These are phyloP conservation scores for Brachionus rotundiformis DNA, from an alignment of 1,140 invertebrate genomes.

Conservation along the genomic window DNA sequence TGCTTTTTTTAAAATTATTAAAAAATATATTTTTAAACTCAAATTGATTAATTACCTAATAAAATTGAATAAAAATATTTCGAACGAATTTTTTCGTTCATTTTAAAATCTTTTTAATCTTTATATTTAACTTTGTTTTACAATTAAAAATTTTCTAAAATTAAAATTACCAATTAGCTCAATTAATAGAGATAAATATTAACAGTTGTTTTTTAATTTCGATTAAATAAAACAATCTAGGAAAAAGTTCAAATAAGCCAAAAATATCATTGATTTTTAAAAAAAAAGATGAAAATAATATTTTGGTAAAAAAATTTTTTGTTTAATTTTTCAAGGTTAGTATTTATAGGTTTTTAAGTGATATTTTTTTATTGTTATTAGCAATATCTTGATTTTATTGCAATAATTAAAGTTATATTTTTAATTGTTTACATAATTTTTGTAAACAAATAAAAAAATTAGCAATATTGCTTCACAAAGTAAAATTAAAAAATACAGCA, in stretches of 20 bases:
- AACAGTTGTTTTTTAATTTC: too few relatives aligned
- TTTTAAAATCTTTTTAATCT: not conserved
- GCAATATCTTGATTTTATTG: slow-evolving; percentile 16
- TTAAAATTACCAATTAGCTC: too few relatives aligned
- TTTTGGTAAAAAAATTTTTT: too few relatives aligned
- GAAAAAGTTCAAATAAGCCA: too few relatives aligned
- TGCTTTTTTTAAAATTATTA: not conserved
- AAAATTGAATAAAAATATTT: not conserved
- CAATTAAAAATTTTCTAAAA: not conserved
- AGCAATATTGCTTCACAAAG: too few relatives aligned
- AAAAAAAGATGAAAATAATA: too few relatives aligned
- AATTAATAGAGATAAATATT: too few relatives aligned
- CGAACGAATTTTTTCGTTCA: slow-evolving; percentile 4
- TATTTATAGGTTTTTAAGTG: too few relatives aligned
- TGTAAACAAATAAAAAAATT: too few relatives aligned
- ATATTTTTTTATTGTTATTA: too few relatives aligned
- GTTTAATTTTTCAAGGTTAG: not conserved
- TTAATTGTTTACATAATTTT: too few relatives aligned
- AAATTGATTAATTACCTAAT: not conserved
- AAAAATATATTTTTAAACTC: not conserved
- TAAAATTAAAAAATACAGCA: not conserved
- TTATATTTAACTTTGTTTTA: not conserved
- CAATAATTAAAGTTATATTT: not conserved
- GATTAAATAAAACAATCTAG: too few relatives aligned
- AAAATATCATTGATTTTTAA: not conserved